These are phyloP conservation scores for Pyrgus malvae DNA, from an alignment of 2,888 invertebrate genomes.

Conservation along the genomic window DNA sequence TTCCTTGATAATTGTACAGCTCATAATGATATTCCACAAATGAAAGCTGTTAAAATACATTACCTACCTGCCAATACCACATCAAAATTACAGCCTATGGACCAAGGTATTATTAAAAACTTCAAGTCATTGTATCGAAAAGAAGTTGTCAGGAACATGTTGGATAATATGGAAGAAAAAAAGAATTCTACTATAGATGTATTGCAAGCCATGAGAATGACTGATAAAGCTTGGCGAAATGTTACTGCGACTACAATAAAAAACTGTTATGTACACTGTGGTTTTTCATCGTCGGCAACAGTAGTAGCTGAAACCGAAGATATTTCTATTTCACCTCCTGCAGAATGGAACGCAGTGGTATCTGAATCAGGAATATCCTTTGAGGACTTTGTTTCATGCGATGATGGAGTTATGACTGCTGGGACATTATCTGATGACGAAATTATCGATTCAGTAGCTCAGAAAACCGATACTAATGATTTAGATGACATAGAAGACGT, in stretches of 20 bases:
- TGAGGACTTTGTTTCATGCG: constrained; percentile 12
- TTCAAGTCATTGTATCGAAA: constrained; percentile 35
- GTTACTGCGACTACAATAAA: constrained; percentile 35
- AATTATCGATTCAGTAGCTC: constrained; percentile 30
- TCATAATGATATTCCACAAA: constrained; percentile 24
- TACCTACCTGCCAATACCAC: constrained; percentile 33
- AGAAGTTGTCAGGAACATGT: constrained; percentile 36
- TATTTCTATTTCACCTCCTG: constrained; percentile 6
- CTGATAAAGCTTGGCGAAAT: no score
- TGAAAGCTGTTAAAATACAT: constrained; percentile 35
- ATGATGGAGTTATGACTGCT: constrained; percentile 20
- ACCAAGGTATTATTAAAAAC: constrained; percentile 32
- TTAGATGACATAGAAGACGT: constrained; percentile 29
- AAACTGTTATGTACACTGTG: constrained; percentile 1
- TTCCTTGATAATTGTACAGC: constrained; percentile 36
- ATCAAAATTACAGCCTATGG: constrained; percentile 30
- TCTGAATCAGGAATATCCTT: constrained; percentile 20
- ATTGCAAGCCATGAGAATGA: constrained; percentile 35
- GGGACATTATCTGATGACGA: constrained; percentile 28
- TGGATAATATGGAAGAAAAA: constrained; percentile 32
- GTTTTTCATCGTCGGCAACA: constrained; percentile 26
- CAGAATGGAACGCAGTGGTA: constrained; percentile 15
- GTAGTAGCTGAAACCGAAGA: not conserved
- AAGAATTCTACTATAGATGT: constrained; percentile 34
- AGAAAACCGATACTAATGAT: constrained; percentile 30